phyloP scores from a whole-genome alignment of 2,113 vertebrate species.

The Megatriorchis doriae region DNA sequence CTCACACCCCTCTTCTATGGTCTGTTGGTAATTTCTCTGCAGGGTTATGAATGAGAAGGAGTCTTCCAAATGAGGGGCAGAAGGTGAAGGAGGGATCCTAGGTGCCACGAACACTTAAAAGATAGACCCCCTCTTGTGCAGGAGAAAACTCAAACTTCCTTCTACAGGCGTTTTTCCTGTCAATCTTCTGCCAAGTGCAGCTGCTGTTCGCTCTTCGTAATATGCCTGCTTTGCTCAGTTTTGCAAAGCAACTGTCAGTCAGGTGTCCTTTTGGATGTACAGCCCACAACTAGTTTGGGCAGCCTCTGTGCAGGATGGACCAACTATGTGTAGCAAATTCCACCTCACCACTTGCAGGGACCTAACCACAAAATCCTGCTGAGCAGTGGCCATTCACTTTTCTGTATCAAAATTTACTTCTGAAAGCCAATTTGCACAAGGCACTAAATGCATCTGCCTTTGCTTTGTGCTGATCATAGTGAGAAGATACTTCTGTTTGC shows the following conservation, averaged over 20 bases:
- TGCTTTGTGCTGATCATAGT: not conserved
- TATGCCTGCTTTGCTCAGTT: not conserved
- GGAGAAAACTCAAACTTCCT: not conserved
- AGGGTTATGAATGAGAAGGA: not conserved
- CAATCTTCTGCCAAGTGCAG: not conserved
- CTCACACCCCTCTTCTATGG: not conserved
- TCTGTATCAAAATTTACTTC: not conserved
- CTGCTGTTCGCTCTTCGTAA: not conserved
- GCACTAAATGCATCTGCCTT: not conserved
- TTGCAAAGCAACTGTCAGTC: not conserved
- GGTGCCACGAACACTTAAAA: not conserved
- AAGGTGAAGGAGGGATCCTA: not conserved
- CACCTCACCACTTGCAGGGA: not conserved
- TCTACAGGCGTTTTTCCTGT: not conserved
- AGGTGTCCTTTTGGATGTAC: not conserved
- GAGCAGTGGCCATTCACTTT: not conserved
- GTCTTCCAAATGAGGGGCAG: not conserved
- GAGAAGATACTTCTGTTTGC: not conserved
- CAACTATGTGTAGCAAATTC: not conserved
- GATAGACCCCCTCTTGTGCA: not conserved
- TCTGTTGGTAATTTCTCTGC: not conserved
- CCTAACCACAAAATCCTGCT: not conserved
- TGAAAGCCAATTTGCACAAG: not conserved
- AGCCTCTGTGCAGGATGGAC: not conserved
- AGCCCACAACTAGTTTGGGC: not conserved